Evolutionary conservation across 2,888 invertebrate genomes (phyloP), one percentile per base, ranked within the genome.

Genomic region (Mongoloraphidia duomilia): DNA sequence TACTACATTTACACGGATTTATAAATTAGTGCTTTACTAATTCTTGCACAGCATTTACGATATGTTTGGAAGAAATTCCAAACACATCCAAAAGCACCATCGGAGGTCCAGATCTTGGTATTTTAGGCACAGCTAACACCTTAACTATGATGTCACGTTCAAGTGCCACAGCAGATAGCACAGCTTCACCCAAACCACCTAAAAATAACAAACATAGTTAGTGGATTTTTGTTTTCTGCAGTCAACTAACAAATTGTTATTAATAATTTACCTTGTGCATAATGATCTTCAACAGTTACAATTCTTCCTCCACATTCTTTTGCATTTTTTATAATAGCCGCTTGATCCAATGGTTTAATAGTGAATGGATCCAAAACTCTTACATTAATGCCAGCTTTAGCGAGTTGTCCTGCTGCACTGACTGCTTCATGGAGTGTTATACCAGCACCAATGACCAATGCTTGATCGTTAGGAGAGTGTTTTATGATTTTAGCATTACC

Each of bases 121-220:
- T 76, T 35, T 75, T 78, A 9, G 72, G 70, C 34, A 97, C 92
- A 55, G 79, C 91, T 55, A 97, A 66, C 63, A 85, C 85, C 61
- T 80, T 81, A 48, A 93, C 80, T 2, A 80, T 61, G 46, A 86
- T 74, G 62, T 82, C 77, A 2, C 79, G 77, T 59, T 84, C 77
- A 56, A 77, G 68, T 2, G 88, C 79, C 50, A 94, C 73, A 8
- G 87, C 91, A 0, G 85, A 80, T 11, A 84, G 65, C 9, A 97
- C 96, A 13, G 97, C 95, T 65, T 98, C 97, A 52, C 98, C 98
- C 49, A 98, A 64, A 46, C 98, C 98, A 54, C 98, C 90, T 80
- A 64, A 2, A 59, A 54, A 52, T 34, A 49, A 14, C 52, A 41
- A 44, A 33, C 36, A 46, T 17, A 34, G 13, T 40, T 34, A 11